Percentiles rank a stretch among this genome's conserved stretches.
phyloP scores from a whole-genome alignment of 2,888 invertebrate species.

The Idaea aversata region DNA sequence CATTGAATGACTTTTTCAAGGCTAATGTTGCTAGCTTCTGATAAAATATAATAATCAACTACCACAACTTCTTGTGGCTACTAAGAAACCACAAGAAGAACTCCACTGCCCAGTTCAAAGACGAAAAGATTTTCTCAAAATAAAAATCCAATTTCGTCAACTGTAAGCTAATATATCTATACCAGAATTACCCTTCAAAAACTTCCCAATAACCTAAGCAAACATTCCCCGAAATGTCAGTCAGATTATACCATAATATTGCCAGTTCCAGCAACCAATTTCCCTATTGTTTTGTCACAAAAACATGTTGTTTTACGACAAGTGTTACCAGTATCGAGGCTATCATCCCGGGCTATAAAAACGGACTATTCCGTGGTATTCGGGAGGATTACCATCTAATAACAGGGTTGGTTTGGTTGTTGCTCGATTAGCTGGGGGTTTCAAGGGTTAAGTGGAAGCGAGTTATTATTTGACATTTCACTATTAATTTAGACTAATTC shows the following conservation, averaged over 20 bases:
- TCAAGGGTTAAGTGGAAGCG: not conserved
- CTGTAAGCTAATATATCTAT: not conserved
- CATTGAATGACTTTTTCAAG: too few relatives aligned
- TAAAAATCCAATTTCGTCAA: not conserved
- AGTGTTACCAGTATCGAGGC: not conserved
- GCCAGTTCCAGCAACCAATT: not conserved
- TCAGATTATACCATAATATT: not conserved
- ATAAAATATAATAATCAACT: too few relatives aligned
- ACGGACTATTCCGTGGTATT: slow-evolving; percentile 4
- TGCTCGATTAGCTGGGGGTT: not conserved
- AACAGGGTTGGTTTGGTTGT: slow-evolving; percentile 4
- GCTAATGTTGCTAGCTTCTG: too few relatives aligned
- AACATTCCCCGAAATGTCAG: not conserved
- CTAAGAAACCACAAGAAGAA: too few relatives aligned
- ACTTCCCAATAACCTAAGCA: not conserved
- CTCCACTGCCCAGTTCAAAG: too few relatives aligned
- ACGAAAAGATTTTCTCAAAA: not conserved
- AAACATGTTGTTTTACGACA: slow-evolving; percentile 1
- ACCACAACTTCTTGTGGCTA: too few relatives aligned
- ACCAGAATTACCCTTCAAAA: not conserved
- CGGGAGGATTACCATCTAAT: slow-evolving; percentile 4
- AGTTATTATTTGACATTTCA: too few relatives aligned
- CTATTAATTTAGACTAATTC: too few relatives aligned
- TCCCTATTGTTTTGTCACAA: slow-evolving; percentile 2
- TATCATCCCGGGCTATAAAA: slow-evolving; percentile 4